These are phyloP conservation scores for Luscinia megarhynchos DNA, from an alignment of 2,797 vertebrate genomes.

Conservation along the genomic window DNA sequence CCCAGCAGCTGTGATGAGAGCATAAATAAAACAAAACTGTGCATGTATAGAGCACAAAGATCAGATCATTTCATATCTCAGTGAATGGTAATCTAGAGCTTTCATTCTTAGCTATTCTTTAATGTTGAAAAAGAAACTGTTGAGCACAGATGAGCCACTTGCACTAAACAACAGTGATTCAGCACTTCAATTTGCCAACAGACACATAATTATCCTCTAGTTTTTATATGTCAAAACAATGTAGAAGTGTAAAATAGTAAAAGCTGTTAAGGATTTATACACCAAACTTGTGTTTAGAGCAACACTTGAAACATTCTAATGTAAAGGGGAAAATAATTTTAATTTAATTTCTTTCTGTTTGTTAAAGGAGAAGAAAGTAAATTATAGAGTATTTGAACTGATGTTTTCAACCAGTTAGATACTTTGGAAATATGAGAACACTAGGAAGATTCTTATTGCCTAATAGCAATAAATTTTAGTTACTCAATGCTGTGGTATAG, in stretches of 20 bases:
- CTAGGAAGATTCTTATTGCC: background rate
- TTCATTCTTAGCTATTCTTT: slow-evolving; percentile 17
- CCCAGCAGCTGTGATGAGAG: background rate
- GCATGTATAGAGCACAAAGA: background rate
- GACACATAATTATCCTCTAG: slow-evolving; percentile 33
- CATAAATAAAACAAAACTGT: background rate
- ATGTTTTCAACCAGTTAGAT: background rate
- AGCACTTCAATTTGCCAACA: slow-evolving; percentile 35
- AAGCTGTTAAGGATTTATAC: slow-evolving; percentile 23
- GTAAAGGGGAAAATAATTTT: background rate
- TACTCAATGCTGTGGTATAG: background rate
- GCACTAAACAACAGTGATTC: slow-evolving; percentile 39
- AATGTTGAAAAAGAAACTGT: background rate
- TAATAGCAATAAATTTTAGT: background rate
- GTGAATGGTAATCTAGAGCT: background rate
- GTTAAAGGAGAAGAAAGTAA: background rate
- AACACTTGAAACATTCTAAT: background rate
- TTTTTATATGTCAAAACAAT: slow-evolving; percentile 39
- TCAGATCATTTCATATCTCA: background rate
- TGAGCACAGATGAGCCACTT: slow-evolving; percentile 20
- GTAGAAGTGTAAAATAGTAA: slow-evolving; percentile 26
- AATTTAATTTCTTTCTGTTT: background rate
- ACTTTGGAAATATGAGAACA: background rate
- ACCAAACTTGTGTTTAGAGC: background rate
- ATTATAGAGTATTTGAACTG: background rate